Base-by-base conservation (phyloP, 2,888 invertebrate species). In the Acrobeloides nanus region DNA sequence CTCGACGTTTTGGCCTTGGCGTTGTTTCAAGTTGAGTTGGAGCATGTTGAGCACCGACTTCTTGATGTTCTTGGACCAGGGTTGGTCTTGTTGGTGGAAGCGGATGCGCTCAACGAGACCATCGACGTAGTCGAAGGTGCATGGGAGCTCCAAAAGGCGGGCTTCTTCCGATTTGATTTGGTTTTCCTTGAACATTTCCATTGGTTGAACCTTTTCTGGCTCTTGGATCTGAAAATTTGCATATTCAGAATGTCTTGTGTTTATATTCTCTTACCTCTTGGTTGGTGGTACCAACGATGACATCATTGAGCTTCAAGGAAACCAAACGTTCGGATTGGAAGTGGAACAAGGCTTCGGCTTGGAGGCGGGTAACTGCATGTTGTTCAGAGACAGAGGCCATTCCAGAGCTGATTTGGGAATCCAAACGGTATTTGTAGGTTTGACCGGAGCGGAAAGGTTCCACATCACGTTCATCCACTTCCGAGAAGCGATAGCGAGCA, bases 51-150 rank as follows among this genome's bases (percentile, higher is more conserved):
- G 43, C 38, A 70, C 57, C 39, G 67, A 61, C 32, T 61, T 57
- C 58, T 70, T 71, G 57, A 68, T 51, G 56, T 71, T 71, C 47
- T 51, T 61, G n/a, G 65, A 59, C 68, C 68, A 69, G 17, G 26
- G 29, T 6, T 10, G 23, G 29, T 54, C 54, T 18, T 54, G 32
- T 3, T 23, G 20, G 10, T 57, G 34, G 48, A 58, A 54, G 39
- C 56, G 33, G 24, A 57, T 34, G 10, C 58, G 34, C 29, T 55
- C 35, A 31, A 56, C 47, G 17, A 61, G 32, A 18, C 56, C 56
- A 20, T 61, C 38, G n/a, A 31, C 44, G 47, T 43, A 51, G 33
- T 21, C 32, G 34, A 59, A 32, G 15, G 33, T 32, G 38, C 23
- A 33, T 8, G 59, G 50, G 12, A 51, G 21, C 15, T 53, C 31